These are phyloP conservation scores for Merops nubicus DNA, from an alignment of 2,113 vertebrate genomes.

Conservation along the genomic window DNA sequence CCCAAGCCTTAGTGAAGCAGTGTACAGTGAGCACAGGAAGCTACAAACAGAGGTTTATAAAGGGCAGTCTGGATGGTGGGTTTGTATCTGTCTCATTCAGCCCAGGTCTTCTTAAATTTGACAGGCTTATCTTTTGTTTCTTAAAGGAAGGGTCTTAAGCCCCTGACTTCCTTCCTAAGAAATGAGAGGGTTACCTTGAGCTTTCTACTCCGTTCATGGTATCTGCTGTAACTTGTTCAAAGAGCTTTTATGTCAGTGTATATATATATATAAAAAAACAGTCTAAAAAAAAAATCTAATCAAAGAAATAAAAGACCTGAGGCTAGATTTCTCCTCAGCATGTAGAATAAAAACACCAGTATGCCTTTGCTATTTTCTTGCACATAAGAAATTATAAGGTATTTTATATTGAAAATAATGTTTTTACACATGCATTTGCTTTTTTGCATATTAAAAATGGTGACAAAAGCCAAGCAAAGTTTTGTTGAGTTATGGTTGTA, in stretches of 20 bases:
- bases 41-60: background rate
- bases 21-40: accelerated
- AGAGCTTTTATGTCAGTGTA: background rate
- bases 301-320: background rate
- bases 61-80: background rate
- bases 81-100: background rate
- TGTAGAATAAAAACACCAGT: background rate
- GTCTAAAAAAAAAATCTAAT: background rate
- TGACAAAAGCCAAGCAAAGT: background rate
- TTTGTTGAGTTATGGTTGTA: background rate
- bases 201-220: background rate
- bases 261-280: background rate
- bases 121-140: background rate
- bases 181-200: background rate
- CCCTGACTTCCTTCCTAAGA: background rate
- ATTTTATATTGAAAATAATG: background rate
- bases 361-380: background rate
- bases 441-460: background rate
- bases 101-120: background rate
- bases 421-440: background rate
- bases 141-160: background rate
- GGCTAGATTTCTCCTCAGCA: background rate
- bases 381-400: background rate
- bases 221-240: background rate
- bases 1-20: background rate